Conservation (phyloP, 2,797 vertebrate species). For the Zalophus californianus region DNA sequence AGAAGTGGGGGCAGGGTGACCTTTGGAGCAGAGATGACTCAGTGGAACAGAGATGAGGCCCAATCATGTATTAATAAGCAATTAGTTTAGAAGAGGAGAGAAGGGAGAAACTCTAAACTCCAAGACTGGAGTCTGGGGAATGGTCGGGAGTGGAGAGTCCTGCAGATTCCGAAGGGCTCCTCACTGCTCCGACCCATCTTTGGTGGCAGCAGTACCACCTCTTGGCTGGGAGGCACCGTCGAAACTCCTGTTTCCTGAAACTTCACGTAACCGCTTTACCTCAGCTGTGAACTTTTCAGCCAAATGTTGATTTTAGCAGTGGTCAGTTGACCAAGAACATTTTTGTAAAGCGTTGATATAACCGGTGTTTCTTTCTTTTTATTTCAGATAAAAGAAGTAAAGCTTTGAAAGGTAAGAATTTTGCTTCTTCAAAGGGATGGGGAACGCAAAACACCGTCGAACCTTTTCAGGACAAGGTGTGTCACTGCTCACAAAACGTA, state of each 20-base stretch:
- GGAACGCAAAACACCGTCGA: background rate
- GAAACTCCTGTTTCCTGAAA: background rate
- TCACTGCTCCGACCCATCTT: fast-evolving
- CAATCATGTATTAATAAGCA: fast-evolving
- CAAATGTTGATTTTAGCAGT: background rate
- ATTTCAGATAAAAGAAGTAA: slow-evolving; percentile 83
- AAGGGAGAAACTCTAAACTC: background rate
- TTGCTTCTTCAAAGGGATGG: background rate
- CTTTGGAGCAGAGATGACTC: background rate
- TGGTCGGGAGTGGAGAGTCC: fast-evolving
- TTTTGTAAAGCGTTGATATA: background rate
- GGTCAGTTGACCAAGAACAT: too few relatives aligned
- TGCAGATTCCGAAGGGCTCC: fast-evolving
- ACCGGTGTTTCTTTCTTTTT: background rate
- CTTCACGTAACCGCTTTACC: too few relatives aligned
- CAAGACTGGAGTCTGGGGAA: fast-evolving
- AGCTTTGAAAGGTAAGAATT: slow-evolving; percentile 81
- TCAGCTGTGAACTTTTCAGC: background rate
- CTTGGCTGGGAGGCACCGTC: fast-evolving
- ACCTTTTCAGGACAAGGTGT: background rate
- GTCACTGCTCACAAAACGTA: fast-evolving
- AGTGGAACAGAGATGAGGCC: background rate
- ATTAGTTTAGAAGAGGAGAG: background rate
- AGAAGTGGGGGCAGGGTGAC: too few relatives aligned
- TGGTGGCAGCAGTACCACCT: fast-evolving